Percentiles rank a stretch among this genome's conserved stretches.
Conservation (phyloP, 1,140 invertebrate genomes). For the Pararge aegeria region DNA sequence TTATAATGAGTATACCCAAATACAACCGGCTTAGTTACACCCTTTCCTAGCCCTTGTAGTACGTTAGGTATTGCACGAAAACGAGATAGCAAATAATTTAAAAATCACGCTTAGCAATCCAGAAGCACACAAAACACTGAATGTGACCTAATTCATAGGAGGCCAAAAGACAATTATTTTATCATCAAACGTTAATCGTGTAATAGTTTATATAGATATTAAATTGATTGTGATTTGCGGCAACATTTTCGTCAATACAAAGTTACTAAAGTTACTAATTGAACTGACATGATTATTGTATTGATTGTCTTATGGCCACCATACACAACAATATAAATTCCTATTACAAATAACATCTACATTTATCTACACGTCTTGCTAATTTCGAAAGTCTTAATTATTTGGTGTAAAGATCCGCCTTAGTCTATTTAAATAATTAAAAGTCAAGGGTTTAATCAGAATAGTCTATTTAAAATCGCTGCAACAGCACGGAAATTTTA, state of each 20-base stretch:
- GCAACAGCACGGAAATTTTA: conserved; percentile 18
- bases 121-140: conserved; percentile 34
- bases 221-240: no score
- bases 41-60: no score
- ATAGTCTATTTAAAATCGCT: conserved; percentile 20
- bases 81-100: conserved; percentile 7
- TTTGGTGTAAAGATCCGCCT: conserved; percentile 78
- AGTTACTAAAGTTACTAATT: no score
- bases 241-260: no score
- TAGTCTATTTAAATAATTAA: conserved; percentile 55
- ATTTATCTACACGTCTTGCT: conserved; percentile 62
- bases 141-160: conserved; percentile 32
- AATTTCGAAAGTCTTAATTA: conserved; percentile 68
- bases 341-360: conserved; percentile 69
- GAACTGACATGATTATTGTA: no score
- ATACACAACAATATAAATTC: conserved; percentile 56
- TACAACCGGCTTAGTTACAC: no score
- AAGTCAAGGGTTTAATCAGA: conserved; percentile 19
- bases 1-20: no score
- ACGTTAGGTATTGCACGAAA: background rate
- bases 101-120: conserved; percentile 30
- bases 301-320: conserved; percentile 6
- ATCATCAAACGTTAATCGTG: no score
- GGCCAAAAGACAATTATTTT: no score
- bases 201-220: no score